These are phyloP conservation scores for Nomada hirtipes DNA, from an alignment of 2,888 invertebrate genomes.

Conservation along the genomic window DNA sequence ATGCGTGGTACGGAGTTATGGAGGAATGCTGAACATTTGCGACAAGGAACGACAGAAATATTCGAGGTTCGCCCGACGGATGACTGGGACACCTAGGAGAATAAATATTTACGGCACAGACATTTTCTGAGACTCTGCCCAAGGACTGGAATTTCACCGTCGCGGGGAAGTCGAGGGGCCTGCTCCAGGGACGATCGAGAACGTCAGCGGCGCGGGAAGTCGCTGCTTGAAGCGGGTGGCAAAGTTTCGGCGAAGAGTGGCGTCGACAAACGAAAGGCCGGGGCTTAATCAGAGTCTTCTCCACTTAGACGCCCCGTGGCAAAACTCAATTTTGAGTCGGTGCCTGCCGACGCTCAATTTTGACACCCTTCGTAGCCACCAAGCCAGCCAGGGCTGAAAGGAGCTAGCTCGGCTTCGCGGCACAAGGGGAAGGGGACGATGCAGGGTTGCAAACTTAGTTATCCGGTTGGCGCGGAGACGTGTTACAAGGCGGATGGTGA, in stretches of 20 bases:
- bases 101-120: too few relatives aligned
- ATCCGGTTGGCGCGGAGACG: constrained; percentile 74
- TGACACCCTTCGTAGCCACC: constrained; percentile 81
- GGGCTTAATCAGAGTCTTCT: constrained; percentile 82
- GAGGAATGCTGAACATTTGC: too few relatives aligned
- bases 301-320: constrained; percentile 79
- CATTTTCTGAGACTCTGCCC: too few relatives aligned
- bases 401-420: constrained; percentile 39
- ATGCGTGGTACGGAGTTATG: too few relatives aligned
- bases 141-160: background rate
- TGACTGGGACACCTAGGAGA: too few relatives aligned
- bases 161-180: background rate
- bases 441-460: constrained; percentile 79
- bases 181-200: constrained; percentile 25
- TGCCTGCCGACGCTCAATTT: constrained; percentile 81
- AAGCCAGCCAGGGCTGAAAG: constrained; percentile 60
- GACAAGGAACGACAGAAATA: too few relatives aligned
- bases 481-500: constrained; percentile 53
- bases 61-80: too few relatives aligned
- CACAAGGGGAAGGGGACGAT: constrained; percentile 43
- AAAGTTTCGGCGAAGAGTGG: constrained; percentile 64
- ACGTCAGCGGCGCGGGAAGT: constrained; percentile 38
- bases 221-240: constrained; percentile 24
- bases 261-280: constrained; percentile 73
- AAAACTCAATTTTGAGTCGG: constrained; percentile 83